Base-by-base conservation (phyloP, 2,888 invertebrate genomes). In the Meiosimyza decipiens region DNA sequence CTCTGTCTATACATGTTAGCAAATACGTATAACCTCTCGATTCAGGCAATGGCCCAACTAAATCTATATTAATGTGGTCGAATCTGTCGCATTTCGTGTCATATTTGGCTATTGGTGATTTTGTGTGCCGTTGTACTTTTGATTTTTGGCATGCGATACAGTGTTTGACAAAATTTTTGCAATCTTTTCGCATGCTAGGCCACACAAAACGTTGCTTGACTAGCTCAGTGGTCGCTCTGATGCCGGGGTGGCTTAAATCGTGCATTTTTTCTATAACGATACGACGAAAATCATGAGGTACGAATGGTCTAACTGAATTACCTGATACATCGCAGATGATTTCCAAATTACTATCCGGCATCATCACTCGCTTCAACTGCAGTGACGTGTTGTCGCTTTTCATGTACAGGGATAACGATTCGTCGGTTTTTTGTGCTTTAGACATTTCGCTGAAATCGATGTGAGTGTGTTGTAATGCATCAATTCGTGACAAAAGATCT, bases 31-130 rank as follows among this genome's bases (percentile, higher is more conserved):
- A 71, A 15, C 72, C 68, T 57, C 57, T 6, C 16, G 51, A 63
- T 12, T 66, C 51, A 13, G 74, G 73, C 7, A 72, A 22, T 6
- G 72, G 73, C 12, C 72, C 76, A 13, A 76, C 64, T 47, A 71
- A 16, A 15, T 77, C 74, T 13, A 71, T 64, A 22, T 72, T 71
- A 5, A 75, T 59, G 18, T n/a, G n/a, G n/a, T 72, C 49, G 22
- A 73, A 75, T 18, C 75, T 62, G 15, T 57, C 68, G 22, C 47
- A 7, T 40, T 13, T 33, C 5, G 33, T 62, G 13, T 62, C 47
- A 16, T 54, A 68, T 6, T 52, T 18, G 22, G 52, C 64, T 15
- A 65, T 51, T 13, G 57, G 54, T 11, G 63, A 64, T 28, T 69
- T 28, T 33, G 28, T 69, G 33, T 64, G 55, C 22, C 55, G 16